A percentile compares a stretch with the other conserved stretches of the same genome.
Evolutionary conservation across 2,888 invertebrate species (phyloP).

Genomic region (Xanthostigma xanthostigma): DNA sequence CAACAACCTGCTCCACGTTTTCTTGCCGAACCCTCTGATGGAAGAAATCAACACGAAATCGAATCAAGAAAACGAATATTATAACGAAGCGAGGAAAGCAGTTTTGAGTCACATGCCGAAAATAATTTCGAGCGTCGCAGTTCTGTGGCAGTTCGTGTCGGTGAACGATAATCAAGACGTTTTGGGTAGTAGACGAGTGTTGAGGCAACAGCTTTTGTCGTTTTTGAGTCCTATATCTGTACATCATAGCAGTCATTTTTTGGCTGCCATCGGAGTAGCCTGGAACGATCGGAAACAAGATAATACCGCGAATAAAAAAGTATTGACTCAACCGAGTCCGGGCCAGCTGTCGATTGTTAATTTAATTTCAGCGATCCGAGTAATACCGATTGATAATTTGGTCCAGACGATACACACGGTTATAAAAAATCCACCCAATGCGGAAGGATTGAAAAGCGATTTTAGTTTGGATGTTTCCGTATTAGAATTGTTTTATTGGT

Average conservation of each 20-base stretch:
- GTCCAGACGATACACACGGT: slow-evolving; percentile 71
- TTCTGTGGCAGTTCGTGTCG: slow-evolving; percentile 59
- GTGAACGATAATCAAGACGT: slow-evolving; percentile 31
- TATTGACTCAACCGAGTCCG: slow-evolving; percentile 44
- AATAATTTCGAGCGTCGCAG: slow-evolving; percentile 63
- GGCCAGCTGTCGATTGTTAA: slow-evolving; percentile 65
- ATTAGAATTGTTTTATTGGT: slow-evolving; percentile 65
- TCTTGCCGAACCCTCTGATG: slow-evolving; percentile 46
- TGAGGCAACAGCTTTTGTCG: slow-evolving; percentile 65
- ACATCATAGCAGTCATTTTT: slow-evolving; percentile 64
- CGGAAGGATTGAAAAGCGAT: slow-evolving; percentile 40
- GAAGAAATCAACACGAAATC: slow-evolving; percentile 22
- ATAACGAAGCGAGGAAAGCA: slow-evolving; percentile 47
- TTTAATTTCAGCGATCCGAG: slow-evolving; percentile 62
- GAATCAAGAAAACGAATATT: slow-evolving; percentile 27
- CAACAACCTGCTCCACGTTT: slow-evolving; percentile 67
- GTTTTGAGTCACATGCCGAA: slow-evolving; percentile 67
- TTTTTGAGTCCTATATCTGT: slow-evolving; percentile 72
- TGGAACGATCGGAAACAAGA: slow-evolving; percentile 60
- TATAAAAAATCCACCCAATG: slow-evolving; percentile 58
- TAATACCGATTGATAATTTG: slow-evolving; percentile 70
- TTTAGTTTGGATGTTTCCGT: slow-evolving; percentile 62
- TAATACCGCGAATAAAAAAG: slow-evolving; percentile 30
- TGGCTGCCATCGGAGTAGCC: slow-evolving; percentile 70
- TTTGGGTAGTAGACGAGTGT: slow-evolving; percentile 46